Conservation (phyloP, 1,140 invertebrate genomes). For the Psix sp. region DNA sequence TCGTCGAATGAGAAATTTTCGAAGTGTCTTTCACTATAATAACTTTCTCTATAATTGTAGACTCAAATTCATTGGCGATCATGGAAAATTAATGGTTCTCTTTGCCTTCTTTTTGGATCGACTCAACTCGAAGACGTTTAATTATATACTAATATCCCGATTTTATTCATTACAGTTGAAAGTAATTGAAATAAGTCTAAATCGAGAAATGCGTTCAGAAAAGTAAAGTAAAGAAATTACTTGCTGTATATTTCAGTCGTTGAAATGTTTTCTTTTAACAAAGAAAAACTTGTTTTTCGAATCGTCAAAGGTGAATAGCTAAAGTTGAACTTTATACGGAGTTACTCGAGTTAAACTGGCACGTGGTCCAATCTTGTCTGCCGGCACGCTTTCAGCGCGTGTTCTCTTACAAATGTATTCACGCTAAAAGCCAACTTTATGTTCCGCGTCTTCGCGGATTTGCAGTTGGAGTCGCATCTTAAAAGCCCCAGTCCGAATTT, state of each 20-base stretch:
- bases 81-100: too few species aligned
- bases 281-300: constrained; percentile 26
- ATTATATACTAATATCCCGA: too few species aligned
- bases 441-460: constrained; percentile 27
- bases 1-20: too few species aligned
- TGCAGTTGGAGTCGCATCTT: constrained; percentile 8
- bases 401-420: constrained; percentile 55
- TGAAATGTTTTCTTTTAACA: constrained; percentile 11
- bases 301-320: constrained; percentile 42
- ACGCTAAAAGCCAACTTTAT: constrained; percentile 50
- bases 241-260: constrained; percentile 12
- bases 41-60: too few species aligned
- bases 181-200: too few species aligned
- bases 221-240: neutral
- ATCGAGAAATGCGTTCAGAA: neutral
- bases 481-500: constrained; percentile 15
- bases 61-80: too few species aligned
- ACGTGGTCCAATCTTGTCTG: constrained; percentile 53
- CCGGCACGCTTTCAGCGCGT: constrained; percentile 55
- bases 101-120: too few species aligned
- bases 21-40: too few species aligned
- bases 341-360: constrained; percentile 47
- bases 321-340: constrained; percentile 47
- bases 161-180: too few species aligned
- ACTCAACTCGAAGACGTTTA: too few species aligned